A percentile compares a stretch with the other conserved stretches of the same genome.
phyloP scores from a whole-genome alignment of 2,888 invertebrate species.

The Drymonia ruficornis region DNA sequence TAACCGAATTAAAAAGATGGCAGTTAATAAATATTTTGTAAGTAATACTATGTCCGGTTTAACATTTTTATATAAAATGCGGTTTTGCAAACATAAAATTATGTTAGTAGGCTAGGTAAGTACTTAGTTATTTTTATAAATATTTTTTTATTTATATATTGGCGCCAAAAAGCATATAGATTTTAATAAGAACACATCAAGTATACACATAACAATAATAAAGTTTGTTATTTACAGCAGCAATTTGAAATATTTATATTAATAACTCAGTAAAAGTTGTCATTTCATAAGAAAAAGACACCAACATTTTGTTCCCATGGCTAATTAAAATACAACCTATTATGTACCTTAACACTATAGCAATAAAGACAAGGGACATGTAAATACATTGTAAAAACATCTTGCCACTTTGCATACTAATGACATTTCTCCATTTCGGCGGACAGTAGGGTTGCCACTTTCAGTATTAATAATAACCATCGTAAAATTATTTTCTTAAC shows the following conservation, averaged over 20 bases:
- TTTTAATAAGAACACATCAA: no score
- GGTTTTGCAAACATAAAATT: no score
- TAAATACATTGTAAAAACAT: slow-evolving; percentile 8
- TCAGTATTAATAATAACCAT: not conserved
- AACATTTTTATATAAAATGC: no score
- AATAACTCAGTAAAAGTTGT: slow-evolving; percentile 37
- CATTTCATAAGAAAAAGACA: slow-evolving; percentile 16
- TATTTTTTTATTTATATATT: no score
- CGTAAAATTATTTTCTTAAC: no score
- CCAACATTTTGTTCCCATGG: slow-evolving; percentile 5
- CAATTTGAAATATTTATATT: slow-evolving; percentile 25
- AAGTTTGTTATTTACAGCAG: slow-evolving; percentile 20
- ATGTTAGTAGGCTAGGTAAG: no score
- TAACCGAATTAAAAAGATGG: no score
- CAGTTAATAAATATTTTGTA: no score
- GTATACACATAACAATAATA: no score
- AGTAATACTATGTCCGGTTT: no score
- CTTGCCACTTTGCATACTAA: slow-evolving; percentile 44
- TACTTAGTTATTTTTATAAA: no score
- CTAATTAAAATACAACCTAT: slow-evolving; percentile 2
- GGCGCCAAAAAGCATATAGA: no score
- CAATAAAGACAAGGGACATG: not conserved
- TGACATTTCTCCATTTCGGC: slow-evolving; percentile 40
- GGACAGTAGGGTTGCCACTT: slow-evolving; percentile 2
- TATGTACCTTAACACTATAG: not conserved